Evolutionary conservation across 1,140 invertebrate genomes (phyloP), one percentile per base, ranked within the genome.

Genomic region (Augochlora pura): DNA sequence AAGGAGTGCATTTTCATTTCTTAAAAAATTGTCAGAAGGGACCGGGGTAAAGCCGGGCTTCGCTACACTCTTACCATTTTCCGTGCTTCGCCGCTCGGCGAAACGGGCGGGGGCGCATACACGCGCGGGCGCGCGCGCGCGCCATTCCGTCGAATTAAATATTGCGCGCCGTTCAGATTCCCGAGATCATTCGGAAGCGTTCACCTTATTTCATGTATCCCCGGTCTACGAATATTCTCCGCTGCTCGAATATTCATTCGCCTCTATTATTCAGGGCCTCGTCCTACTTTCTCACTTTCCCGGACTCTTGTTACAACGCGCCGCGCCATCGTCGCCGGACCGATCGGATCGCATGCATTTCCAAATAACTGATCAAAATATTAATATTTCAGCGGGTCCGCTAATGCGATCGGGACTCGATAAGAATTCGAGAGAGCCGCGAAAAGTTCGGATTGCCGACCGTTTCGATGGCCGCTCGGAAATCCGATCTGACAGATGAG

Each of bases 161-260:
- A 46, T n/a, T 2, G 25, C 42, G n/a, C n/a, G 0, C 18, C 76
- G 68, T 72, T 65, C 68, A 65, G 76, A 65, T 65, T 78, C 76
- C 12, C 46, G 23, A 8, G 78, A 67, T 64, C 66, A 73, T 60
- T 79, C 77, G 71, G 3, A n/a, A 49, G 63, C 32, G 46, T 52
- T 59, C 77, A 52, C 52, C 63, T 74, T 74, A 79, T 67, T 79
- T 79, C 70, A 67, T 79, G 64, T 52, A 39, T 66, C 25, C 63
- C 16, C 16, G 25, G 21, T 49, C 49, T 21, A 74, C 63, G 60
- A 79, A 79, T 79, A 79, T 74, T 67, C 32, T 27, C 42, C 14
- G 25, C 39, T 52, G 16, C 60, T 67, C 77, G 77, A 79, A 74
- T 79, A 79, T 79, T 79, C 77, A 79, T 79, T 74, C 63, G 63